Evolutionary conservation across 35 echinoderm and acorn worm genomes (phyloP).

Genomic region (Nesometra sesokonis): DNA sequence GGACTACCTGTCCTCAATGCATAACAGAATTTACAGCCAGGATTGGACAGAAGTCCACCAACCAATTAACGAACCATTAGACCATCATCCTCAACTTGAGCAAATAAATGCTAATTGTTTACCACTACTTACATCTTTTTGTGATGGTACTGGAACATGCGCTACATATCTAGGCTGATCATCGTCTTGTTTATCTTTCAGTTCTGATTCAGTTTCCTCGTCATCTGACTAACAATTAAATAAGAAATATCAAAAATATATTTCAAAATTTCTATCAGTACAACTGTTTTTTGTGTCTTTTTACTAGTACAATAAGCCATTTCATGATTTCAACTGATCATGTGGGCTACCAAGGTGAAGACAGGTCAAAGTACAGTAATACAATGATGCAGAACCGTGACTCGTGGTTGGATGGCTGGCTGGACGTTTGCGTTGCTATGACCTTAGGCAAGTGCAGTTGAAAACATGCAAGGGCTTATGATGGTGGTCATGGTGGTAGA

Average conservation of each 20-base stretch:
- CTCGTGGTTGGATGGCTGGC: too few species aligned
- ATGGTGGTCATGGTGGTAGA: too few species aligned
- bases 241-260: neutral
- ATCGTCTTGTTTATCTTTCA: slow-evolving; percentile 53
- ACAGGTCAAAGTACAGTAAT: too few species aligned
- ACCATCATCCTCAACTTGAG: neutral
- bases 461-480: too few species aligned
- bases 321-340: too few species aligned
- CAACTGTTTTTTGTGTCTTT: too few species aligned
- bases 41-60: neutral
- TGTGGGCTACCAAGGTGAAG: too few species aligned
- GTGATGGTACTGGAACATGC: slow-evolving; percentile 96
- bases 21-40: neutral
- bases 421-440: too few species aligned
- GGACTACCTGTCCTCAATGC: neutral
- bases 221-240: slow-evolving; percentile 69
- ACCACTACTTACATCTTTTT: slow-evolving; percentile 74
- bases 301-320: too few species aligned
- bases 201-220: slow-evolving; percentile 19
- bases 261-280: neutral
- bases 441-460: too few species aligned
- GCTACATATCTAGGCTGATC: slow-evolving; percentile 96
- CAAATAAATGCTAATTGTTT: neutral
- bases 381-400: too few species aligned
- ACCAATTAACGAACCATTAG: neutral